Percentiles rank a stretch among this genome's conserved stretches.
Conservation (phyloP, 1,140 invertebrate genomes). For the Halictus rubicundus region DNA sequence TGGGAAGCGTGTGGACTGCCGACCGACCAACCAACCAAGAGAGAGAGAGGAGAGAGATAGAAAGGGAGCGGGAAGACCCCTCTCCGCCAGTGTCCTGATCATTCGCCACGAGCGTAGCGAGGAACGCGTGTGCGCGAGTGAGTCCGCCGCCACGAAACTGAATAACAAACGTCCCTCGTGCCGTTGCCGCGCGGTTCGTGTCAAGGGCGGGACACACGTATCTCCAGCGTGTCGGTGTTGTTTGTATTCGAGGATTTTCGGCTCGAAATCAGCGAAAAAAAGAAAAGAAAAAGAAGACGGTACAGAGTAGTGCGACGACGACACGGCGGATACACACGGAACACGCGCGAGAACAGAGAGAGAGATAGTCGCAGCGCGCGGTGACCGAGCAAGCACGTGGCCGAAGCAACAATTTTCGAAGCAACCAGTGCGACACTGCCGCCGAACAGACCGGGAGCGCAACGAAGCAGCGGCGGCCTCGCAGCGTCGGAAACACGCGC, state of each 20-base stretch:
- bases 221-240: conserved; percentile 1
- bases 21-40: neutral
- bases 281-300: too few relatives aligned
- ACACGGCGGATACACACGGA: neutral
- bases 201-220: conserved; percentile 21
- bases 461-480: neutral
- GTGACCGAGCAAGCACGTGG: conserved; percentile 16
- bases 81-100: neutral
- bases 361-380: neutral
- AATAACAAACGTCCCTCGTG: conserved; percentile 28
- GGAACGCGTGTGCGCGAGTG: conserved; percentile 46
- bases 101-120: neutral
- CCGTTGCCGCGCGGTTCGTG: conserved; percentile 16
- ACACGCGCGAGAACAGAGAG: neutral
- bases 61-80: too few relatives aligned
- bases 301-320: too few relatives aligned
- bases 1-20: neutral
- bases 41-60: too few relatives aligned
- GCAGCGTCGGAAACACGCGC: neutral
- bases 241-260: conserved; percentile 29
- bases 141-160: neutral
- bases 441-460: neutral
- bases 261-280: neutral
- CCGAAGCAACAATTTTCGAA: neutral
- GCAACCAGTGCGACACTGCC: too few relatives aligned